Evolutionary conservation across 2,797 vertebrate genomes (phyloP).

Genomic region (Girardinus metallicus): DNA sequence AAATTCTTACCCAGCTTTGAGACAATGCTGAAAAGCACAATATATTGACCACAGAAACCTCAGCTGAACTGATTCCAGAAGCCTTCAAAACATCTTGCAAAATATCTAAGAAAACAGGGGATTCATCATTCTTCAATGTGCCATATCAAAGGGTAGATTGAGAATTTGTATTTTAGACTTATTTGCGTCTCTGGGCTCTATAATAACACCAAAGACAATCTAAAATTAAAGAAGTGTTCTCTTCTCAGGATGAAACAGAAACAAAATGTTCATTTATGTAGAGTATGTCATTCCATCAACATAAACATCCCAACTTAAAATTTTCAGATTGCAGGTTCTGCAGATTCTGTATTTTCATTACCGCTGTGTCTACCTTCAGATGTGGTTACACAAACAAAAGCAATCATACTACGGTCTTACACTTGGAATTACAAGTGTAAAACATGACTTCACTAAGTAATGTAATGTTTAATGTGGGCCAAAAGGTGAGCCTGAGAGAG

Average conservation of each 20-base stretch:
- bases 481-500: background rate
- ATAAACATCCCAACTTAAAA: background rate
- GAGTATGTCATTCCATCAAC: background rate
- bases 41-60: too few species aligned
- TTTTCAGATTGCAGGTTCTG: background rate
- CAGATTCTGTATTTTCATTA: background rate
- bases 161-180: too few species aligned
- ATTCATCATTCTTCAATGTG: too few species aligned
- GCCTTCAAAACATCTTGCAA: too few species aligned
- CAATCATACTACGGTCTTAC: background rate
- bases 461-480: background rate
- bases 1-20: too few species aligned
- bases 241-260: background rate
- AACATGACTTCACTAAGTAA: background rate
- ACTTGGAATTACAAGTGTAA: background rate
- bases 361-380: background rate
- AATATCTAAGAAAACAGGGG: too few species aligned
- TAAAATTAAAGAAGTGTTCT: background rate
- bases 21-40: too few species aligned
- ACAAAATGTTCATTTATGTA: background rate
- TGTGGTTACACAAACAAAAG: background rate
- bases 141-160: too few species aligned
- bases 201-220: background rate
- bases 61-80: too few species aligned
- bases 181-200: background rate